These are phyloP conservation scores for Drosophila mimetica DNA, from an alignment of 2,888 invertebrate genomes.

Conservation along the genomic window DNA sequence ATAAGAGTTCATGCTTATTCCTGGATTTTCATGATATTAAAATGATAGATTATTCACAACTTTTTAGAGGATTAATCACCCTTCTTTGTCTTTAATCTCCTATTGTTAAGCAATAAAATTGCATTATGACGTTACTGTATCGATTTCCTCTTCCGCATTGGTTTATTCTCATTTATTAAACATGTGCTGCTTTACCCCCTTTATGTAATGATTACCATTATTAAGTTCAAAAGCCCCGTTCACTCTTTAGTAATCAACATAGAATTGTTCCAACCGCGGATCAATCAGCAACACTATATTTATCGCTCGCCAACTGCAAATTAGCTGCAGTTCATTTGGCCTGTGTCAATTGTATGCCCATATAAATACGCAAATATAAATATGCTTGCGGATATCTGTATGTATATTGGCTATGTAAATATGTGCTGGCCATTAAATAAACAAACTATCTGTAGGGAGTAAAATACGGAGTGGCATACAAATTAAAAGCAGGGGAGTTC, in stretches of 20 bases:
- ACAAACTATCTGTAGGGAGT: conserved; percentile 22
- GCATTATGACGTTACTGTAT: background rate
- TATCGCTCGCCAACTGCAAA: conserved; percentile 17
- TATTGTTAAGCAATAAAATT: background rate
- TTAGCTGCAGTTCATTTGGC: conserved; percentile 40
- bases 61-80: background rate
- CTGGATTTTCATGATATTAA: no score
- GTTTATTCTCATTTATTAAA: background rate
- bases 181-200: background rate
- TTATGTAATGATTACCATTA: background rate
- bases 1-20: no score
- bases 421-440: conserved; percentile 31
- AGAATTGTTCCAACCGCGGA: conserved; percentile 2
- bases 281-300: conserved; percentile 10
- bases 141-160: background rate
- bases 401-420: conserved; percentile 20
- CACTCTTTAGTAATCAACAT: conserved; percentile 1
- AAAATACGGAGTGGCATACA: background rate
- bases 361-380: conserved; percentile 16
- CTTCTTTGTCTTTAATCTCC: background rate
- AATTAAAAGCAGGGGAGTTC: conserved; percentile 17
- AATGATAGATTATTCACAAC: no score
- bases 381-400: conserved; percentile 8
- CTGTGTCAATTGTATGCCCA: conserved; percentile 21
- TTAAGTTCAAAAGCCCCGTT: background rate